Evolutionary conservation across 2,113 vertebrate genomes (phyloP).

Genomic region (Boleophthalmus pectinirostris): DNA sequence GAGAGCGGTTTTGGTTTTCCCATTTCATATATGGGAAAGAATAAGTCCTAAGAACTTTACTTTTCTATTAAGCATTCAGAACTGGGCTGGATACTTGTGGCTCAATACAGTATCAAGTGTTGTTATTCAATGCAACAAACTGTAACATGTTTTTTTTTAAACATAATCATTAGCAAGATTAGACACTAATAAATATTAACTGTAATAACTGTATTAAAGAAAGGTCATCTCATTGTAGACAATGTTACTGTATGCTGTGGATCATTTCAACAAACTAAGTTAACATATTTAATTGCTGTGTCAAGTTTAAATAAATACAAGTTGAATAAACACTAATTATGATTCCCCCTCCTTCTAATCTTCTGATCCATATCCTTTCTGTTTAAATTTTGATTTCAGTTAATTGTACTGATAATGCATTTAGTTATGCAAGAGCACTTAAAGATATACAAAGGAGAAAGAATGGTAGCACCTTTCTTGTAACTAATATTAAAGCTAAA

Average conservation of each 20-base stretch:
- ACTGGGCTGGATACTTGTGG: neutral
- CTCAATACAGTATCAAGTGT: neutral
- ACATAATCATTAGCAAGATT: neutral
- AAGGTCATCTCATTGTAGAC: neutral
- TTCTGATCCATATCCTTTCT: neutral
- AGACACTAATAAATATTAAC: neutral
- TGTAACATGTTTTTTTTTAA: neutral
- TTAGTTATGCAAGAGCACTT: neutral
- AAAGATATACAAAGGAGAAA: neutral
- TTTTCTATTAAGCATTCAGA: neutral
- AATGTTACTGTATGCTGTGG: neutral
- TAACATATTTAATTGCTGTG: slow-evolving; percentile 5
- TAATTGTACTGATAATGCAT: neutral
- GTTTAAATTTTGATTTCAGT: neutral
- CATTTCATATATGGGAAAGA: neutral
- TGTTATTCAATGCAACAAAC: neutral
- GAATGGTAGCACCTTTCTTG: neutral
- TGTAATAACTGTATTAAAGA: too few relatives aligned
- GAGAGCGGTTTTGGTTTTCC: neutral
- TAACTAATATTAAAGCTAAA: neutral
- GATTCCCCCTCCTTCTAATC: neutral
- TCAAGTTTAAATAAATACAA: neutral
- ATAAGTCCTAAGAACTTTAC: neutral
- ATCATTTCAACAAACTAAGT: slow-evolving; percentile 18
- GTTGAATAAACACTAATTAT: neutral